Base-by-base conservation (phyloP, 2,113 vertebrate species). In the Tychaedon coryphoeus region DNA sequence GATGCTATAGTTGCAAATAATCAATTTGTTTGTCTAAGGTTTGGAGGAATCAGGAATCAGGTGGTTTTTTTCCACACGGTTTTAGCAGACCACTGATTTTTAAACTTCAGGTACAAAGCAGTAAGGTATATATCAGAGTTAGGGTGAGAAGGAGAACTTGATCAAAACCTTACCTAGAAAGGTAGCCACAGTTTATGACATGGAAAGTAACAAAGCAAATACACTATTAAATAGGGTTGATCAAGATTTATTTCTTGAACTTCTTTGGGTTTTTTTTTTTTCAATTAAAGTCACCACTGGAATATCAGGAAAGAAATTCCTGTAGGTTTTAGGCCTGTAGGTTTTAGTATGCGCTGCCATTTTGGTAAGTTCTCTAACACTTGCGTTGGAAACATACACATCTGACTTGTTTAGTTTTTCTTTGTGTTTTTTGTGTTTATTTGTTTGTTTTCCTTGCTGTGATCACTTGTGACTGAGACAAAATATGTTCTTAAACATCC, bases 71-170 rank as follows among this genome's bases (percentile, higher is more conserved):
- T 47, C 60, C 45, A 76, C n/a, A 19, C 38, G 20, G 7, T 88
- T 96, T 92, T 34, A 88, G 33, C 45, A 84, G 45, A 79, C 48
- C 19, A n/a, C 57, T 84, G 78, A 85, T 47, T 95, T 86, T 92
- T 88, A 19, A 57, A 81, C 7, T 64, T 70, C 6, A 43, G 10
- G 19, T 45, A 23, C 25, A 83, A 83, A 43, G 31, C 6, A 50
- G 42, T 50, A 60, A 40, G 34, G 25, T 72, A 18, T 5, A 3
- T 47, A 15, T 40, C 28, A 47, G 9, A 45, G 7, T 50, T 45
- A 90, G 8, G 7, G 8, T 31, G 66, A 61, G 4, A 36, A 10
- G 14, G n/a, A 64, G 8, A 42, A 9, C 29, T 74, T 29, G 15
- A 23, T 48, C 60, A 65, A 91, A 74, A 69, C 14, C 15, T 50